Base-by-base conservation (phyloP, 2,797 vertebrate genomes). In the Labeo calbasu region DNA sequence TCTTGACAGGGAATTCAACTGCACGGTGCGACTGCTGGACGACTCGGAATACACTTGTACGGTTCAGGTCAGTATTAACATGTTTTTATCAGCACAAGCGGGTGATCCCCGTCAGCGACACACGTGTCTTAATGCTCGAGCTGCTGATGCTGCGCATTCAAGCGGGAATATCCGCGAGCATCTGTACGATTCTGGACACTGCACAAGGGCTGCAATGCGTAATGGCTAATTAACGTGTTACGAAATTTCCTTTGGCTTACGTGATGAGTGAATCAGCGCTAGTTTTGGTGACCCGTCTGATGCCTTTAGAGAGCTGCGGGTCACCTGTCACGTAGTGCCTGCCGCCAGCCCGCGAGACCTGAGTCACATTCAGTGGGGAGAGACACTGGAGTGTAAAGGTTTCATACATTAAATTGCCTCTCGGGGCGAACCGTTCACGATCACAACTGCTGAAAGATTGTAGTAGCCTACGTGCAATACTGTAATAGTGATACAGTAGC, bases 11-110 rank as follows among this genome's bases (percentile, higher is more conserved):
- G 97, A 97, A 91, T 97, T 94, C 95, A 96, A 96, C 94, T 98
- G 97, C 93, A 98, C 97, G n/a, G 97, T 98, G 91, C 93, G 97
- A 90, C 96, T 98, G 91, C 95, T 98, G 95, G 97, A 98, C 95
- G 97, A 98, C 91, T 97, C 96, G 92, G 97, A 98, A 94, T 98
- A 98, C 95, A 96, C 96, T 94, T 98, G 97, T 95, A 98, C 96
- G 87, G 96, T 98, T 84, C 97, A 98, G 97, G 97, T 98, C 94
- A 95, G 95, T 94, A 63, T 59, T 68, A 59, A 61, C 81, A 79
- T 83, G 69, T 75, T 80, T 76, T 83, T 51, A 73, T 82, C 46
- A 82, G 50, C 25, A 69, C 78, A 23, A 23, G 50, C 43, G n/a
- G 59, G 71, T 61, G 17, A 43, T 43, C 57, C 50, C 63, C 48